Evolutionary conservation across 2,888 invertebrate genomes (phyloP), one percentile per base, ranked within the genome.

Genomic region (Agrotis exclamationis): DNA sequence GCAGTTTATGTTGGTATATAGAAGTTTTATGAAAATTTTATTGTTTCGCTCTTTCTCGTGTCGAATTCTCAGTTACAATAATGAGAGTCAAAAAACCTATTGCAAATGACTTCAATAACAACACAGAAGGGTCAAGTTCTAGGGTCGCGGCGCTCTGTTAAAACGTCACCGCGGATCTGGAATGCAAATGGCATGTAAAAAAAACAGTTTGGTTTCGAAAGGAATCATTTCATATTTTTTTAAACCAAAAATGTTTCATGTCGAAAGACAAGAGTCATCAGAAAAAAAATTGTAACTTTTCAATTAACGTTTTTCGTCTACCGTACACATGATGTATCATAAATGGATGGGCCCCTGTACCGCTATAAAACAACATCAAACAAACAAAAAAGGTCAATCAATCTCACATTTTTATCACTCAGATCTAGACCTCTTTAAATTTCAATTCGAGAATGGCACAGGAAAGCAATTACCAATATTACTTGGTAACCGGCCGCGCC

Each of bases 381-480:
- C 33, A 57, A 63, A 65, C 56, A 39, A 59, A 64, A 60, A 51
- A 56, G 13, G 57, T 44, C 58, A 50, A 51, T 72, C 11, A 22
- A 22, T 20, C 28, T 44, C 45, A 63, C 11, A 18, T 45, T 63
- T 62, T 77, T 68, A 79, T 75, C 80, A 24, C n/a, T 50, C 14
- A 60, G 24, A 79, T 74, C 75, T 64, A 79, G 48, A 65, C 47
- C 67, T 75, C 63, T 74, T 64, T 51, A 64, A 65, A 74, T 70
- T 72, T 69, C 74, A 82, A 80, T 84, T 84, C 64, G 63, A 24
- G 60, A 79, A 62, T 83, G 80, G 85, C 80, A 78, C 86, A 87
- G 88, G 86, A 87, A 86, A 91, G 93, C 93, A 95, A 95, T 96
- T 94, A 95, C 91, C 89, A 88, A 94, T 94, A 95, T 96, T 95